phyloP scores from a whole-genome alignment of 2,113 vertebrate genomes.

The Cephalopterus ornatus region DNA sequence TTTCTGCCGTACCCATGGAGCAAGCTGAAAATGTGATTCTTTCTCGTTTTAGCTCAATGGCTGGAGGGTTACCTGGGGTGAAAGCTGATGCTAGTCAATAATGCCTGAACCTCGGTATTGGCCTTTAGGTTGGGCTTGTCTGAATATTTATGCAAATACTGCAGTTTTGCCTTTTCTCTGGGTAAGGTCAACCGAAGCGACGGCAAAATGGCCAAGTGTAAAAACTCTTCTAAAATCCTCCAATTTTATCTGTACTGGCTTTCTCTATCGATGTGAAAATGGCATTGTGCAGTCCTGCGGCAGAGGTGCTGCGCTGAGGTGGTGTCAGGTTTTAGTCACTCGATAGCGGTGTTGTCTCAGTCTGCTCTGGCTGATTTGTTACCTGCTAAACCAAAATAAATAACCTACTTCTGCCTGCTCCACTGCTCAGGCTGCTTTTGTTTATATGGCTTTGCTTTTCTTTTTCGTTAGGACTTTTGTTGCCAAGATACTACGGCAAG shows the following conservation, averaged over 20 bases:
- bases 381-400: slow-evolving; percentile 20
- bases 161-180: neutral
- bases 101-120: neutral
- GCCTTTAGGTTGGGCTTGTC: neutral
- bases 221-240: neutral
- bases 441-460: neutral
- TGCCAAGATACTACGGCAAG: slow-evolving; percentile 30
- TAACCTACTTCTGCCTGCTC: slow-evolving; percentile 17
- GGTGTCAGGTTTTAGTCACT: slow-evolving; percentile 32
- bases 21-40: slow-evolving; percentile 22
- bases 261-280: neutral
- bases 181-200: neutral
- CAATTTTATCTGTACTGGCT: neutral
- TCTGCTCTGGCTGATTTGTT: neutral
- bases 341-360: neutral
- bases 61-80: slow-evolving; percentile 17
- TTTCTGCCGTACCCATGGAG: slow-evolving; percentile 5
- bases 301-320: neutral
- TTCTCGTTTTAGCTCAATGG: neutral
- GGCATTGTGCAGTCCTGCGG: neutral
- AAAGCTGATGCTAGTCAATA: neutral
- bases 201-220: neutral
- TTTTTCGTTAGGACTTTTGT: slow-evolving; percentile 29
- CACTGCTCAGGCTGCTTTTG: neutral
- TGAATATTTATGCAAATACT: neutral